These are phyloP conservation scores for Scarus forsteni DNA, from an alignment of 2,797 vertebrate species.

Conservation along the genomic window DNA sequence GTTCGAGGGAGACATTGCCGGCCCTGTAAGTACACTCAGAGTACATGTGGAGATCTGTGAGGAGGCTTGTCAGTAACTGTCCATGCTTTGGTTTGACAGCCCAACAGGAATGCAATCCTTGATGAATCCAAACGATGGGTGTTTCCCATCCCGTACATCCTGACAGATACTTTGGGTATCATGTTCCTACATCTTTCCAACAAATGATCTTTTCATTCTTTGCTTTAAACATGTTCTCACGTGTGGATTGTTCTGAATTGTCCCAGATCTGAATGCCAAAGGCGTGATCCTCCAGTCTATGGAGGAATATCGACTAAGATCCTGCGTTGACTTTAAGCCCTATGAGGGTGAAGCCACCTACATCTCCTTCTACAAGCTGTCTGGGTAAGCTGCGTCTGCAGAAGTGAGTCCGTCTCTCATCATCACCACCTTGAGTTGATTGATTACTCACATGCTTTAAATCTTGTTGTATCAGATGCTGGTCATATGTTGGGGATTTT, in stretches of 20 bases:
- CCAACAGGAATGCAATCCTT: constrained; percentile 85
- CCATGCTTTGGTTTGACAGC: constrained; percentile 59
- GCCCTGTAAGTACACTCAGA: constrained; percentile 82
- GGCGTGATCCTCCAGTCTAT: constrained; percentile 90
- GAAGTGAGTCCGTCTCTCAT: background rate
- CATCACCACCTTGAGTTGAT: background rate
- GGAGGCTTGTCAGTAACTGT: constrained; percentile 1
- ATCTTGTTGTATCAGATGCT: constrained; percentile 82
- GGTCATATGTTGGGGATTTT: constrained; percentile 90
- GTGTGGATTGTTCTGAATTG: background rate
- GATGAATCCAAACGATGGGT: constrained; percentile 86
- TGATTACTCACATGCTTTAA: background rate
- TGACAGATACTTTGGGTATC: constrained; percentile 90
- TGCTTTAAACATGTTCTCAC: constrained; percentile 5
- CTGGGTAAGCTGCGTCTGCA: constrained; percentile 81
- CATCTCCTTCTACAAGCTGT: constrained; percentile 87
- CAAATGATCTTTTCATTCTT: background rate
- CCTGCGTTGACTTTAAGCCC: constrained; percentile 94
- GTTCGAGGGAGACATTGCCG: constrained; percentile 92
- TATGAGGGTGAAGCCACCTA: constrained; percentile 90
- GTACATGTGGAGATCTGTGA: background rate
- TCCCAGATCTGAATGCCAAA: constrained; percentile 93
- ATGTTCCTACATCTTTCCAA: background rate
- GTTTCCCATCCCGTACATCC: constrained; percentile 92
- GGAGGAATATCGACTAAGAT: constrained; percentile 93